A percentile compares a stretch with the other conserved stretches of the same genome.
Evolutionary conservation across 2,888 invertebrate species (phyloP).

Genomic region (Ligdia adustata): DNA sequence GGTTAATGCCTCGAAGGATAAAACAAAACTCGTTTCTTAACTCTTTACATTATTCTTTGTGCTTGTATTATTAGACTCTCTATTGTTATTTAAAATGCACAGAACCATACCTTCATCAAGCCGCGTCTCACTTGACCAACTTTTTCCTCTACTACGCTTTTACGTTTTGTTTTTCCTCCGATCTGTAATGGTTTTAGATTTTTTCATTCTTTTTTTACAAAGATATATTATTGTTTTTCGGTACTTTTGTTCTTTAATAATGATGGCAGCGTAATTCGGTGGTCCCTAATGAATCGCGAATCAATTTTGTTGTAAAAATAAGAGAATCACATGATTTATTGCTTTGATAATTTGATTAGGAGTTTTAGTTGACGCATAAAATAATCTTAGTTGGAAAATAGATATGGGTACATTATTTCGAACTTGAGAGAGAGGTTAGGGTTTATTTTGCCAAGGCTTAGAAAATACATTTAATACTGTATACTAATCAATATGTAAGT

Average conservation of each 20-base stretch:
- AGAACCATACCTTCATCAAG: slow-evolving; percentile 2
- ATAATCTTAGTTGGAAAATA: too few species aligned
- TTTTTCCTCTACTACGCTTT: slow-evolving; percentile 30
- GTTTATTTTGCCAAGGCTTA: too few species aligned
- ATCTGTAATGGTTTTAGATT: slow-evolving; percentile 37
- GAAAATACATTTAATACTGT: too few species aligned
- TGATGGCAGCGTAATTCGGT: slow-evolving; percentile 38
- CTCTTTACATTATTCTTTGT: too few species aligned
- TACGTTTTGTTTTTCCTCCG: slow-evolving; percentile 28
- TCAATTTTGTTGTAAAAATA: slow-evolving; percentile 34
- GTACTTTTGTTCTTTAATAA: slow-evolving; percentile 37
- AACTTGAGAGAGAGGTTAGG: too few species aligned
- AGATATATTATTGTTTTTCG: slow-evolving; percentile 41
- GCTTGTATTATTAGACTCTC: too few species aligned
- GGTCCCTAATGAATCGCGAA: slow-evolving; percentile 41
- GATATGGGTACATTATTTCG: too few species aligned
- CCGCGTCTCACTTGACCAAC: slow-evolving; percentile 12
- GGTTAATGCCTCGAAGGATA: too few species aligned
- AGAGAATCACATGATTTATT: slow-evolving; percentile 20
- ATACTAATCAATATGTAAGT: too few species aligned
- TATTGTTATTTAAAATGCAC: too few species aligned
- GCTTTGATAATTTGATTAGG: slow-evolving; percentile 4
- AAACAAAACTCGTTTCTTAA: too few species aligned
- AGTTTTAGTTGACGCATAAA: too few species aligned
- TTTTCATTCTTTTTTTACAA: slow-evolving; percentile 33